A percentile compares a stretch with the other conserved stretches of the same genome.
Conservation (phyloP, 2,888 invertebrate species). For the Apamea sordens region DNA sequence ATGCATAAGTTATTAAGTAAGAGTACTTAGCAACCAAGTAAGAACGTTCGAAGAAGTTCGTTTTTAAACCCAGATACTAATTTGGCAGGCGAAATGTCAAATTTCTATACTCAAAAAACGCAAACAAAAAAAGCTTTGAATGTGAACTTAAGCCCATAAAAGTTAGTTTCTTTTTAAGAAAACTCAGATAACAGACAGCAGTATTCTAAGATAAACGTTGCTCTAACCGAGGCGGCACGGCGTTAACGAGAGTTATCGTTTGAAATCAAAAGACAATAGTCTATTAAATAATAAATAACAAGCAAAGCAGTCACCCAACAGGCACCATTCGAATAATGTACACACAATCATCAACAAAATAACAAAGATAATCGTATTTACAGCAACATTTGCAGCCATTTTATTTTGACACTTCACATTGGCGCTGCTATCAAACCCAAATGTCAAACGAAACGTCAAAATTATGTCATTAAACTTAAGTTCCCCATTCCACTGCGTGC, state of each 20-base stretch:
- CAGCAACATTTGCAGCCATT: conserved; percentile 23
- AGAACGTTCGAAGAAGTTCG: background rate
- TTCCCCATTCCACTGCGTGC: conserved; percentile 26
- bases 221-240: background rate
- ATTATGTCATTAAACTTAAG: background rate
- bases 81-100: too few species aligned
- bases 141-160: too few species aligned
- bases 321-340: conserved; percentile 19
- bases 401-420: conserved; percentile 7
- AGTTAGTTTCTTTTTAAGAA: background rate
- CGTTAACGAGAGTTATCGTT: background rate
- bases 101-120: too few species aligned
- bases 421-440: background rate
- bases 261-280: conserved; percentile 7
- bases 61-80: too few species aligned
- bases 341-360: conserved; percentile 22
- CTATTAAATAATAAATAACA: conserved; percentile 8
- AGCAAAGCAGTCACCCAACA: conserved; percentile 6
- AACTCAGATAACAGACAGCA: background rate
- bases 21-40: background rate
- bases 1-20: background rate
- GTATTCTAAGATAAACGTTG: background rate
- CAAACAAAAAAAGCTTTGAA: too few species aligned
- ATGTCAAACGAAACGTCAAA: conserved; percentile 43
- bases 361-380: conserved; percentile 25